Base-by-base conservation (phyloP, 2,888 invertebrate species). In the Malthinus flaveolus region DNA sequence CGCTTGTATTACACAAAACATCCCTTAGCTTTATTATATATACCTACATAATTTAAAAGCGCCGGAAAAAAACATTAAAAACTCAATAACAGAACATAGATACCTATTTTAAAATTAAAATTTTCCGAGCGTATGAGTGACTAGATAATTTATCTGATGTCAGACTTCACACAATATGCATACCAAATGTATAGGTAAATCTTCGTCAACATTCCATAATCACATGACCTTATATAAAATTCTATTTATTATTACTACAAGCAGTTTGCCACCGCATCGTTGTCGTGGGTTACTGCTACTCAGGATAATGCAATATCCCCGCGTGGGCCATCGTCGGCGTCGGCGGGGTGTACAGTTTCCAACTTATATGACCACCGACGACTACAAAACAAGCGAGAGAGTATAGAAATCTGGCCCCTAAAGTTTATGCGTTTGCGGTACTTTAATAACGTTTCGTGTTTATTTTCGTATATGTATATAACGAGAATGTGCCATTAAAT, bases 181-280 rank as follows among this genome's bases (percentile, higher is more conserved):
- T 59, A 59, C 59, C 31, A 54, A 55, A 59, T 50, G 32, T 13
- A 45, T 50, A 59, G 49, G 46, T 59, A 50, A 56, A 56, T 56
- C 56, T 59, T 54, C 46, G 54, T 50, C 52, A 57, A 35, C 52
- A 51, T 52, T 52, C 49, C 45, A 12, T 37, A 12, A 45, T 56
- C 56, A 56, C 44, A 32, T 45, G 42, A 42, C 57, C 57, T 48
- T 47, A 57, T 57, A 57, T 33, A 51, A 57, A 57, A 52, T 13
- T 36, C 50, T 39, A 52, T 57, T 57, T 57, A 57, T 57, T 56
- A 54, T 36, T 39, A 32, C 13, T 32, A 48, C 48, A 15, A 45
- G 47, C 54, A 39, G 48, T 46, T 37, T 37, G 47, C 23, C 45
- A 54, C 56, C 51, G 53, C 47, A 42, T 23, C 39, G 39, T 15